Base-by-base conservation (phyloP, 37 sponge, comb jelly and placozoan genomes). In the Spongilla lacustris region DNA sequence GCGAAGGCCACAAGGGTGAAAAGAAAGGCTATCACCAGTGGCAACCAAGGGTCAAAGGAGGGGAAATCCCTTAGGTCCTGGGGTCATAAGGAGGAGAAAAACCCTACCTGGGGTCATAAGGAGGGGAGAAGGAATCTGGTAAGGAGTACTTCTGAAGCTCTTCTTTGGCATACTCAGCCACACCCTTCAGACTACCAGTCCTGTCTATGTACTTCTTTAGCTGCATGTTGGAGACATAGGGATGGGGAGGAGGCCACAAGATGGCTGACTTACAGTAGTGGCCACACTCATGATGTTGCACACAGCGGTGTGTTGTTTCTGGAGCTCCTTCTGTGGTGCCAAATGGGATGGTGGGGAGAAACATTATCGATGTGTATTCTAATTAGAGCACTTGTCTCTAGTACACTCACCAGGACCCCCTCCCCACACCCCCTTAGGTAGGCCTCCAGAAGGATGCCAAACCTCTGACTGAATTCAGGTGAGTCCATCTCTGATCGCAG, bases 401-500 rank as follows among this genome's bases (percentile, higher is more conserved):
- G 3, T 9, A 27, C 4, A 70, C 94, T 89, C 69, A 92, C 94
- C 76, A 97, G 86, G 91, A 90, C 89, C 19, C 50, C 66, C 71
- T 92, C 83, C 24, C 97, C 97, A 82, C 97, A 97, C 10, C 97
- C 97, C 25, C 87, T 73, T 32, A 97, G 86, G 67, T 90, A 97
- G 78, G 95, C 93, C 89, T 97, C 95, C 77, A 97, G 85, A 5
- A 97, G 89, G 33, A 94, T 89, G 9, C 95, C 93, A 85, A 97
- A 97, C 58, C 93, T 48, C 72, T 97, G 95, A 69, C 82, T 89
- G 88, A 89, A 97, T 75, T 92, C 93, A 13, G 92, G 93, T 12
- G 90, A 77, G 66, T 94, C 97, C 95, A 94, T 97, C 84, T 97
- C 97, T 28, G 97, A 89, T 22, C 92, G 80, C 33, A 97, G 89